These are phyloP conservation scores for Thelaira solivaga DNA, from an alignment of 2,888 invertebrate genomes.

Conservation along the genomic window DNA sequence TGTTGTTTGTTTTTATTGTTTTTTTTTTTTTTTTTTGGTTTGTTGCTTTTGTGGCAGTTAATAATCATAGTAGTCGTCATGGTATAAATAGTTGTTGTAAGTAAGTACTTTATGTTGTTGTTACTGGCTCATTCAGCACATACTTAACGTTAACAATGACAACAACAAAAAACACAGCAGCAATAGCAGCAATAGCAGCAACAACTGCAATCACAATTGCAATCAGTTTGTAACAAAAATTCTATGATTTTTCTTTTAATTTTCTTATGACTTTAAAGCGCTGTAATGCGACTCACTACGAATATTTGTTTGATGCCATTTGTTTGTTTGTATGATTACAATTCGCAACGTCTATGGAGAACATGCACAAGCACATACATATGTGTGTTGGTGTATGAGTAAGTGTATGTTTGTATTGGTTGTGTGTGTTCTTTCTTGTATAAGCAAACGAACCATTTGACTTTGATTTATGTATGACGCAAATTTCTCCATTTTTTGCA, in stretches of 20 bases:
- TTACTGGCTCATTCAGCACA: conserved; percentile 59
- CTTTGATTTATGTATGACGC: conserved; percentile 63
- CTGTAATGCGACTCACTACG: neutral
- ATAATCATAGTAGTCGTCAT: conserved; percentile 55
- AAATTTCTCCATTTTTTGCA: conserved; percentile 61
- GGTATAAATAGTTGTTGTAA: conserved; percentile 28
- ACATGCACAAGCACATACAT: too few species aligned
- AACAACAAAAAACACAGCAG: conserved; percentile 37
- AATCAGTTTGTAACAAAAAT: conserved; percentile 44
- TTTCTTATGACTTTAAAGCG: conserved; percentile 15
- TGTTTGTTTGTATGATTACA: conserved; percentile 19
- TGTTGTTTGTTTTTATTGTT: neutral
- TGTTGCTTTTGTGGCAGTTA: conserved; percentile 52
- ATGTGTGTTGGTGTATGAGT: neutral
- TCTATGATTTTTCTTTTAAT: conserved; percentile 28
- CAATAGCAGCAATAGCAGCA: too few species aligned
- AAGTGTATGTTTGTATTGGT: neutral
- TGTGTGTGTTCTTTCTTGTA: neutral
- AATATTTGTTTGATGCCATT: conserved; percentile 13
- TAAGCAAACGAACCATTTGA: conserved; percentile 44
- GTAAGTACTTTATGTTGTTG: conserved; percentile 40
- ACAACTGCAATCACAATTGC: conserved; percentile 29
- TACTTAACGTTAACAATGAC: conserved; percentile 57
- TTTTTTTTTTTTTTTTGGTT: neutral
- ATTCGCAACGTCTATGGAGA: neutral